Evolutionary conservation across 2,113 vertebrate species (phyloP).

Genomic region (Antechinus stuartii): DNA sequence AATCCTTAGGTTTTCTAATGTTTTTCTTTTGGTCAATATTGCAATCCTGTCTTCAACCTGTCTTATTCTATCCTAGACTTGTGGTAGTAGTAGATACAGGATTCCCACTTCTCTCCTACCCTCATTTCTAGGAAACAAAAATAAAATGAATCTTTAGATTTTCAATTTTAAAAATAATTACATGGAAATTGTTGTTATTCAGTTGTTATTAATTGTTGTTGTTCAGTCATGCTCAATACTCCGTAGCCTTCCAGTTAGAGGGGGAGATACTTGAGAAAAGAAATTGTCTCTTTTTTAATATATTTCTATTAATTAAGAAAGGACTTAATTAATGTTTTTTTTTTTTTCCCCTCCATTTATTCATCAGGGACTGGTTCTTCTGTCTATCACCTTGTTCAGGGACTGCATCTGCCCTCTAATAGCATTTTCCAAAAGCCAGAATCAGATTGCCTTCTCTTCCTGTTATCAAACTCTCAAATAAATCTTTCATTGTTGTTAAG

Average conservation of each 20-base stretch:
- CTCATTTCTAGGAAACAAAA: neutral
- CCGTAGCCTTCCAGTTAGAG: neutral
- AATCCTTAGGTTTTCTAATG: neutral
- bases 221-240: neutral
- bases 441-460: neutral
- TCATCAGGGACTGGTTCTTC: neutral
- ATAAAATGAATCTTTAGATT: too few relatives aligned
- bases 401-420: neutral
- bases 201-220: neutral
- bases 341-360: neutral
- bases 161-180: neutral
- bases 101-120: neutral
- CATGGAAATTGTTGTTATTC: neutral
- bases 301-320: neutral
- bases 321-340: neutral
- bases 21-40: neutral
- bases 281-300: neutral
- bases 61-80: neutral
- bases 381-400: neutral
- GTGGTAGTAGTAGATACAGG: neutral
- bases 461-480: neutral
- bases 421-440: neutral
- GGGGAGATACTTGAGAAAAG: neutral
- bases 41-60: neutral
- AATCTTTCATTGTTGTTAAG: neutral